Evolutionary conservation across 2,797 vertebrate genomes (phyloP), one percentile per base, ranked within the genome.

Genomic region (Anguilla obscura): DNA sequence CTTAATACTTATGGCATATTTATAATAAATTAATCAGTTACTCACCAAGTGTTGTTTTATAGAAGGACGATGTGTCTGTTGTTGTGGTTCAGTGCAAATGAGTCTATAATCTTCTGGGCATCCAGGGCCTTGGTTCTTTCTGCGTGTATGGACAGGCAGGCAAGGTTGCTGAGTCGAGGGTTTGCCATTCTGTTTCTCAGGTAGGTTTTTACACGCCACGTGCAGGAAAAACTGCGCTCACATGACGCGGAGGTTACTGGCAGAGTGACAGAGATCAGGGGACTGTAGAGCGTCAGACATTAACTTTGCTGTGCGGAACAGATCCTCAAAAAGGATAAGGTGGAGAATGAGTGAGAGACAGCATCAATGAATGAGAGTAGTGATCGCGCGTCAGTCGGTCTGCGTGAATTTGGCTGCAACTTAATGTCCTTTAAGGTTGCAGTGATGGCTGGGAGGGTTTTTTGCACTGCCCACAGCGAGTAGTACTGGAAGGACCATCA

Each of bases 161-260:
- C 88, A 36, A 84, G 30, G 85, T 83, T 86, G 48, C 85, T 88
- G 84, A 7, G 48, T 69, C 14, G 45, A 50, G 7, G n/a, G 27
- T 84, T 24, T 36, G 12, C 60, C 83, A 33, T 79, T 86, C n/a
- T 18, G 30, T 12, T 86, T 76, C 86, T 84, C 36, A 40, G 36
- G 36, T 40, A 40, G 36, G 36, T 40, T 40, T 40, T 40, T 0
- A 88, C 0, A 30, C 18, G 54, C 8, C 36, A 8, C 27, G 86
- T 33, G 27, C 88, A 86, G 40, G 85, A 88, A 24, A 88, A 86
- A 52, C 74, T 86, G 54, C 27, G n/a, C 9, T 86, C 54, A 16
- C 87, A 88, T 58, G 63, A 85, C 9, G 54, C 54, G 9, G 6
- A 76, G 71, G 71, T 76, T 24, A 76, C 5, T 30, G n/a, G 66